These are phyloP conservation scores for Cyprinus carpio DNA, from an alignment of 2,113 vertebrate species.

Conservation along the genomic window DNA sequence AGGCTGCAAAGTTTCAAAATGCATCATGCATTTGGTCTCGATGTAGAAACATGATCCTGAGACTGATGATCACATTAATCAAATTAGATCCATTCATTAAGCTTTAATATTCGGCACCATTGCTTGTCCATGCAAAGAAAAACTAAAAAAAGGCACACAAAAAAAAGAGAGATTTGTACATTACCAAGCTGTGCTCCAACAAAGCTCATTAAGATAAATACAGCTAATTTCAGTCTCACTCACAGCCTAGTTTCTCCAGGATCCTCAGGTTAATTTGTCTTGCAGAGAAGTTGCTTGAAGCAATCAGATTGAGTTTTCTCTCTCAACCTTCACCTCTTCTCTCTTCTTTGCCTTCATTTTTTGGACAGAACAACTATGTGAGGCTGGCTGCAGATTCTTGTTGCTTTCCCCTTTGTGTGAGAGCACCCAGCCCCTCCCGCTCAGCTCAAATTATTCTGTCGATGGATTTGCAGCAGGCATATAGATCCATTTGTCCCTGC, in stretches of 20 bases:
- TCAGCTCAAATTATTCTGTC: slow-evolving; percentile 42
- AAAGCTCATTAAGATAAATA: background rate
- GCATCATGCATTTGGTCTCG: background rate
- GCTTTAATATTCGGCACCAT: background rate
- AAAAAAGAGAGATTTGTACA: background rate
- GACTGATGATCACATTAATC: too few species aligned
- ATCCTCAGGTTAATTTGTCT: slow-evolving; percentile 25
- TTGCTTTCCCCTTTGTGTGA: slow-evolving; percentile 56
- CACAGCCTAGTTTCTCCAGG: background rate
- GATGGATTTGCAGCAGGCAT: slow-evolving; percentile 52
- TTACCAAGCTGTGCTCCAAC: slow-evolving; percentile 30
- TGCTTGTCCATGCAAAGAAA: background rate
- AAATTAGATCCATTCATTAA: background rate
- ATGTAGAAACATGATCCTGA: too few species aligned
- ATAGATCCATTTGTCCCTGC: slow-evolving; percentile 29
- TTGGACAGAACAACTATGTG: slow-evolving; percentile 34
- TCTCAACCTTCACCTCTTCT: slow-evolving; percentile 34
- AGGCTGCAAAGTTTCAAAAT: background rate
- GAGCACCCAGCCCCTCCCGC: slow-evolving; percentile 51
- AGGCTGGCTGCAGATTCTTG: slow-evolving; percentile 49
- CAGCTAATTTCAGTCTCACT: background rate
- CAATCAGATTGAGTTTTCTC: background rate
- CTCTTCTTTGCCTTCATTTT: background rate
- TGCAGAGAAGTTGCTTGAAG: background rate
- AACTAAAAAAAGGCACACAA: background rate